Percentiles rank a stretch among this genome's conserved stretches.
Conservation (phyloP, 2,888 invertebrate species). For the Molorchus minor region DNA sequence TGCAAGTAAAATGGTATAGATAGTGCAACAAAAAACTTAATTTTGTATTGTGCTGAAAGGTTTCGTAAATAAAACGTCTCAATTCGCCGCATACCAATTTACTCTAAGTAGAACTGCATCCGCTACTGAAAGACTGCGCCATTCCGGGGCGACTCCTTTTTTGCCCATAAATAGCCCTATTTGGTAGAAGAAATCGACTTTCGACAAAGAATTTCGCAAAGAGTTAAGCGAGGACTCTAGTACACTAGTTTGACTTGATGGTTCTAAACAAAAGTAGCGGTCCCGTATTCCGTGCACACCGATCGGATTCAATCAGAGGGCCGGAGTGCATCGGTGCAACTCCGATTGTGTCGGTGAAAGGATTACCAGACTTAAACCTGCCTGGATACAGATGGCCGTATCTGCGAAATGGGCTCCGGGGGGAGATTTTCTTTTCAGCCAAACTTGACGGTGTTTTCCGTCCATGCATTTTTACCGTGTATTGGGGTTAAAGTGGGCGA, state of each 20-base stretch:
- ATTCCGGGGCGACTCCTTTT: constrained; percentile 20
- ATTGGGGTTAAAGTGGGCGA: background rate
- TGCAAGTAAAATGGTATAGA: constrained; percentile 16
- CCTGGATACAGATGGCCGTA: constrained; percentile 15
- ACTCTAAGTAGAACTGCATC: constrained; percentile 36
- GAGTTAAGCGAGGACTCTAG: constrained; percentile 12
- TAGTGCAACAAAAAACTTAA: constrained; percentile 30
- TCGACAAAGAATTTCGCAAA: constrained; percentile 11
- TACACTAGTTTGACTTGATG: constrained; percentile 10
- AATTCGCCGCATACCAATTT: constrained; percentile 41
- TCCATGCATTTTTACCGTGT: background rate
- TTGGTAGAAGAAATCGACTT: constrained; percentile 5
- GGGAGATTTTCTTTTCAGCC: constrained; percentile 12
- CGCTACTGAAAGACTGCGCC: constrained; percentile 26
- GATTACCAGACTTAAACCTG: constrained; percentile 14
- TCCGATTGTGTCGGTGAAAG: constrained; percentile 18
- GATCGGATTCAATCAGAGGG: constrained; percentile 33
- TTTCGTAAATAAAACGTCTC: constrained; percentile 44
- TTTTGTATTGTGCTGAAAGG: constrained; percentile 41
- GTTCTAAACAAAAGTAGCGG: constrained; percentile 35
- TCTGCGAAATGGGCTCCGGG: constrained; percentile 5
- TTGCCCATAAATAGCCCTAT: constrained; percentile 11
- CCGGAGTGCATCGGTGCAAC: constrained; percentile 27
- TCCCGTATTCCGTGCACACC: constrained; percentile 33
- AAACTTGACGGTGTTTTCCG: background rate